phyloP scores from a whole-genome alignment of 2,888 invertebrate genomes.

The Coecobrya sp. region DNA sequence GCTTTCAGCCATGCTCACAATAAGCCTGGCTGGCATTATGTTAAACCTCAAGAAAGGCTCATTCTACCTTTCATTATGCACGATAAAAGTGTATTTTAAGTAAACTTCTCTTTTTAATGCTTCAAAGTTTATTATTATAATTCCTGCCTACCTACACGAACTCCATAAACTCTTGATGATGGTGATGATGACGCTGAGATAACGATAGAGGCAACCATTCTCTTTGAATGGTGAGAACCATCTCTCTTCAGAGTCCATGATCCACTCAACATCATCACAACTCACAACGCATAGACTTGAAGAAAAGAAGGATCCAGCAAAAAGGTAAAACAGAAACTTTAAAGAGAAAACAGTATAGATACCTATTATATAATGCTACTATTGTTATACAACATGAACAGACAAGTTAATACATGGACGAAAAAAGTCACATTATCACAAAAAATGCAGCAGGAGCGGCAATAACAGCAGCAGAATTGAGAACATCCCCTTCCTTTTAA shows the following conservation, averaged over 20 bases:
- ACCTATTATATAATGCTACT: constrained; percentile 16
- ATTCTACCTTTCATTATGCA: constrained; percentile 47
- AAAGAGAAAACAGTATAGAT: constrained; percentile 27
- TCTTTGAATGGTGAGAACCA: constrained; percentile 35
- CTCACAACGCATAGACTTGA: not conserved
- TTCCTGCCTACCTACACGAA: constrained; percentile 46
- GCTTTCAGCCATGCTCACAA: not conserved
- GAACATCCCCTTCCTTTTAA: constrained; percentile 69
- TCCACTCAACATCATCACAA: constrained; percentile 34
- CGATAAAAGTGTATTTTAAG: constrained; percentile 47
- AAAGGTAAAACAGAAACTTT: not conserved
- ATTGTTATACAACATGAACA: constrained; percentile 39
- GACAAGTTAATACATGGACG: constrained; percentile 20
- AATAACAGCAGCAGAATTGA: not conserved
- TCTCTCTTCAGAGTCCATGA: constrained; percentile 46
- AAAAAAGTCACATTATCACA: constrained; percentile 56
- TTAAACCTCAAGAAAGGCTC: not conserved
- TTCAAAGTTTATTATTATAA: constrained; percentile 51
- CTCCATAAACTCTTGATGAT: constrained; percentile 1
- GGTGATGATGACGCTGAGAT: constrained; percentile 30
- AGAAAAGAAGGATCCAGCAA: constrained; percentile 41
- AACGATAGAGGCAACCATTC: constrained; percentile 43
- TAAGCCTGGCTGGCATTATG: constrained; percentile 4
- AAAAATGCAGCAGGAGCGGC: constrained; percentile 36
- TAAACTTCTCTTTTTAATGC: constrained; percentile 48